phyloP scores from a whole-genome alignment of 2,797 vertebrate species.

The Liasis olivaceus region DNA sequence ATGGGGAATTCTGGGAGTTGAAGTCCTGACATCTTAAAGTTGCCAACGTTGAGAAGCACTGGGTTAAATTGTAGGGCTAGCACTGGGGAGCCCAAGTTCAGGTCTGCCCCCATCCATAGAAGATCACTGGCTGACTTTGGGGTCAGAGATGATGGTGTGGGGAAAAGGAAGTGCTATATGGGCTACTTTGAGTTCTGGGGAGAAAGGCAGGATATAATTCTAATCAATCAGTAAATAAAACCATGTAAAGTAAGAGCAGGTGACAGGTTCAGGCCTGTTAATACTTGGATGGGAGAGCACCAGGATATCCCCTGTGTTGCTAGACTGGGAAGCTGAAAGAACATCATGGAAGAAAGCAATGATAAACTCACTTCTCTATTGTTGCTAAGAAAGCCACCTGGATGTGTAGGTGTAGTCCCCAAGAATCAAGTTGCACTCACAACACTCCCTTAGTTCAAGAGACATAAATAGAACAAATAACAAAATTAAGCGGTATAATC shows the following conservation, averaged over 20 bases:
- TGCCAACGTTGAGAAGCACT: too few relatives aligned
- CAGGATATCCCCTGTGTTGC: conserved; percentile 29
- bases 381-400: not conserved
- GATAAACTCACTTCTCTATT: not conserved
- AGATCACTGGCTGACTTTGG: not conserved
- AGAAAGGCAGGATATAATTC: not conserved
- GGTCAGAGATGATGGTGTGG: not conserved
- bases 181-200: not conserved
- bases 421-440: not conserved
- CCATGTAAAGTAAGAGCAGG: not conserved
- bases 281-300: too few relatives aligned
- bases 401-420: conserved; percentile 6
- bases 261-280: not conserved
- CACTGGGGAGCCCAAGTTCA: not conserved
- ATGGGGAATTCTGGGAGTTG: too few relatives aligned
- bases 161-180: not conserved
- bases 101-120: not conserved
- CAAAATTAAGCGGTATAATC: not conserved
- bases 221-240: not conserved
- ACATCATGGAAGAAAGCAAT: conserved; percentile 28
- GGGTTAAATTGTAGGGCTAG: not conserved
- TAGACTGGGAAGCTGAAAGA: conserved; percentile 18
- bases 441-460: not conserved
- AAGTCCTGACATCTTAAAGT: too few relatives aligned
- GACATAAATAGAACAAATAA: not conserved